These are phyloP conservation scores for Petrocephalus microphthalmus DNA, from an alignment of 2,113 vertebrate genomes.

Conservation along the genomic window DNA sequence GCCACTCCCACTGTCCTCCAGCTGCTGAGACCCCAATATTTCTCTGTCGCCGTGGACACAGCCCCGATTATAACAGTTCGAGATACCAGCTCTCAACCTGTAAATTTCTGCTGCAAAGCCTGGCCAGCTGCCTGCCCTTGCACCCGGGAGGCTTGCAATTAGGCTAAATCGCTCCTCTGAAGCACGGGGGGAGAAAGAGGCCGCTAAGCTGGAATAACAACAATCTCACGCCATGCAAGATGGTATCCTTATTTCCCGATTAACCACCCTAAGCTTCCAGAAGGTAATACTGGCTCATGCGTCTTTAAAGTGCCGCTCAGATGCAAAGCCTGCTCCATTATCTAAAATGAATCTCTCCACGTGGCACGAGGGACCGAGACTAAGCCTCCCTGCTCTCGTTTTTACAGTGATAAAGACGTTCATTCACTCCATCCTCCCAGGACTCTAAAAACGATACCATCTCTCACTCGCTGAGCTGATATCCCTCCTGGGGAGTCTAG, in stretches of 20 bases:
- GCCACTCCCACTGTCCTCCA: neutral
- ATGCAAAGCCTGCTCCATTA: neutral
- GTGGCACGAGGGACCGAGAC: neutral
- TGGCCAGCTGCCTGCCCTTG: neutral
- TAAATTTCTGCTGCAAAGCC: neutral
- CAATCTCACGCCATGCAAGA: neutral
- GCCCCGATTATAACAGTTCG: neutral
- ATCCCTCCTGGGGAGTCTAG: neutral
- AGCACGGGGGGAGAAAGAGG: neutral
- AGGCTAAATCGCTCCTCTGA: neutral
- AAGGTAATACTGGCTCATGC: slow-evolving; percentile 4
- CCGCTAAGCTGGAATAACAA: neutral
- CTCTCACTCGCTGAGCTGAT: neutral
- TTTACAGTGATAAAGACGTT: neutral
- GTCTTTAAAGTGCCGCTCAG: neutral
- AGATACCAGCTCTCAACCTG: neutral
- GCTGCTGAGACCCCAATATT: neutral
- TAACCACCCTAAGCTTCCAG: neutral
- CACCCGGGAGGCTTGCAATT: neutral
- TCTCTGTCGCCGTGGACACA: neutral
- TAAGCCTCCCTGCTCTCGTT: neutral
- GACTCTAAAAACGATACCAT: slow-evolving; percentile 10
- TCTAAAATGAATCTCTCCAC: slow-evolving; percentile 13
- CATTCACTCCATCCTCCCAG: neutral
- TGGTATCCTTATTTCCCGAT: neutral